These are phyloP conservation scores for Xanthostigma xanthostigma DNA, from an alignment of 2,888 invertebrate species.

Conservation along the genomic window DNA sequence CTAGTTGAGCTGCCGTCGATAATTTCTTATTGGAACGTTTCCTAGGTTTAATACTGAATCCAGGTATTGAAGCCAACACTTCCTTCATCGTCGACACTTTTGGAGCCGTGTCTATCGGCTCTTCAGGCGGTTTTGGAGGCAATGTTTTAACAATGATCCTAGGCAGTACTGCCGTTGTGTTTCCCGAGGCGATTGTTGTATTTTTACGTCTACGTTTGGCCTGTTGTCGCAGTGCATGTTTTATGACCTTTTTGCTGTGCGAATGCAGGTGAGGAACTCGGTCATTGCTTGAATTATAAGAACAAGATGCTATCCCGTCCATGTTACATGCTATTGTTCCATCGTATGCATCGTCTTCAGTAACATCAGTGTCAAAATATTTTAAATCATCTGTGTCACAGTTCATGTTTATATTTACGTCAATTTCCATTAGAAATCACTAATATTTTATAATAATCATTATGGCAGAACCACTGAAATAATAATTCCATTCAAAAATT, in stretches of 20 bases:
- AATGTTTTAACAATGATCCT: slow-evolving; percentile 71
- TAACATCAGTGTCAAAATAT: too few relatives aligned
- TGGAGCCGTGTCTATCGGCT: slow-evolving; percentile 27
- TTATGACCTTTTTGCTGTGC: slow-evolving; percentile 51
- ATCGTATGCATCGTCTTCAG: too few relatives aligned
- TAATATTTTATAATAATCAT: background rate
- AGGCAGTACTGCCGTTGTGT: slow-evolving; percentile 48
- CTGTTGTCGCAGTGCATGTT: slow-evolving; percentile 61
- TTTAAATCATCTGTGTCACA: slow-evolving; percentile 12
- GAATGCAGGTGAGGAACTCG: slow-evolving; percentile 18
- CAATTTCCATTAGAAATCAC: slow-evolving; percentile 26
- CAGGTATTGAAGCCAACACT: slow-evolving; percentile 75
- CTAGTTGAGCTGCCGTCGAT: slow-evolving; percentile 82
- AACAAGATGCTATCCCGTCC: slow-evolving; percentile 6
- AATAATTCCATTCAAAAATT: background rate
- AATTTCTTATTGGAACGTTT: slow-evolving; percentile 70
- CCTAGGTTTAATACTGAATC: slow-evolving; percentile 69
- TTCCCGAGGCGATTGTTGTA: slow-evolving; percentile 47
- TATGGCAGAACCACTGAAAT: background rate
- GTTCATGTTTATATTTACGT: slow-evolving; percentile 25
- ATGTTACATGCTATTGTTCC: background rate
- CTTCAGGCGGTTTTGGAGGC: slow-evolving; percentile 45
- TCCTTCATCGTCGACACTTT: slow-evolving; percentile 74
- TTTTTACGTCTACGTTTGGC: slow-evolving; percentile 70
- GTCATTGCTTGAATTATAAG: slow-evolving; percentile 4